Base-by-base conservation (phyloP, 2,888 invertebrate species). In the Graphium colonna region DNA sequence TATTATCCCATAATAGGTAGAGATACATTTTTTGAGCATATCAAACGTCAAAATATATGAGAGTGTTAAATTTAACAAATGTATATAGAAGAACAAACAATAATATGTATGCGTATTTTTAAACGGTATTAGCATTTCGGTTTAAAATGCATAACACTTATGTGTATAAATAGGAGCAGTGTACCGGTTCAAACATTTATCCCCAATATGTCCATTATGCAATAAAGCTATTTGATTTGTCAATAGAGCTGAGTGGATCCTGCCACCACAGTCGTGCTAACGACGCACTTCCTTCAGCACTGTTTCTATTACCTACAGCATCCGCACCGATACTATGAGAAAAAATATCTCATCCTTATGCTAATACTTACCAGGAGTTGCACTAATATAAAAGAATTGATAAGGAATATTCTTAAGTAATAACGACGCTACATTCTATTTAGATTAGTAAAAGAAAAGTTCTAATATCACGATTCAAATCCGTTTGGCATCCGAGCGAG, bases 171-270 rank as follows among this genome's bases (percentile, higher is more conserved):
- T 15, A 39, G 13, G 8, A 21, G 40, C 12, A 17, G 33, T 46
- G 41, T 17, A 28, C 33, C 5, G 41, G 41, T 21, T 12, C 41
- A 52, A 38, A 9, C 38, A 46, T 26, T 40, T 56, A 46, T 28
- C 40, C 18, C 54, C 60, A 54, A 61, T 59, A 52, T 62, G 69
- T 66, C 75, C 71, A 86, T 86, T 84, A 85, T 82, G 81, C 74
- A 85, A 88, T 87, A 84, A 86, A 86, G 74, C 75, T 74, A 78
- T 80, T 83, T 81, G 79, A 84, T 85, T 82, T 82, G 84, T 86
- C 85, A 86, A 87, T 87, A 84, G 86, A 84, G 77, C 74, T 64
- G 69, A 77, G 80, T 77, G 78, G 80, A 78, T 75, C 77, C 80
- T 74, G 73, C 68, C 73, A 74, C 67, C 71, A 73, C 66, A 65